Conservation (phyloP, 2,888 invertebrate species). For the Exephanes ischioxanthus region DNA sequence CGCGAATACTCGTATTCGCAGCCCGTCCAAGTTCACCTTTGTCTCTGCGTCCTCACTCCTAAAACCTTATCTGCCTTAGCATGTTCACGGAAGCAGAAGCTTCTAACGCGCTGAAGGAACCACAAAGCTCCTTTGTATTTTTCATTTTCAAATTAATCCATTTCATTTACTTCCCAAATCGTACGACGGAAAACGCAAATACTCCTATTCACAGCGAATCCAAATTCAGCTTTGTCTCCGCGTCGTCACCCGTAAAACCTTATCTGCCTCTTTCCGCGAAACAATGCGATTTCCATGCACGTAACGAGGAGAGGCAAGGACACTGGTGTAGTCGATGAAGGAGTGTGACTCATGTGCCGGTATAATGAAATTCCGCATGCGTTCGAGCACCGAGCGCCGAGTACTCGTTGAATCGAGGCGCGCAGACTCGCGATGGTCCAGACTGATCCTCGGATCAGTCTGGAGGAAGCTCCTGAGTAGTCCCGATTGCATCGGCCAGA, state of each 20-base stretch:
- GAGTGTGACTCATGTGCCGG: not conserved
- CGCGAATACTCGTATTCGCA: not conserved
- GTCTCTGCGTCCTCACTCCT: not conserved
- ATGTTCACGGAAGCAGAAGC: no score
- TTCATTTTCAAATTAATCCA: no score
- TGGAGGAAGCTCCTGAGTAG: not conserved
- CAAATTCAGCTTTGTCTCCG: not conserved
- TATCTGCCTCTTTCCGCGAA: not conserved
- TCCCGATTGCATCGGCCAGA: constrained; percentile 3
- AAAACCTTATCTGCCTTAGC: not conserved
- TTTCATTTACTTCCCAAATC: no score
- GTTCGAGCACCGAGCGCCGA: constrained; percentile 3
- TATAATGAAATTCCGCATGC: constrained; percentile 21
- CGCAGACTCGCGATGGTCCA: constrained; percentile 4
- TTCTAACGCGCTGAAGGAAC: no score
- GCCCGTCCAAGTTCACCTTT: not conserved
- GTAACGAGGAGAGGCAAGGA: constrained; percentile 1
- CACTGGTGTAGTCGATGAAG: not conserved
- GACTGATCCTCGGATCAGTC: constrained; percentile 7
- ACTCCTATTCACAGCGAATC: not conserved
- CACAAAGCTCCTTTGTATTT: no score
- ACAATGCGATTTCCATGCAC: constrained; percentile 28
- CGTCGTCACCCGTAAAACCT: not conserved
- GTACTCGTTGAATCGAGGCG: not conserved
- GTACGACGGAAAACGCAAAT: not conserved